These are phyloP conservation scores for Orthosia gothica DNA, from an alignment of 2,888 invertebrate genomes.

Conservation along the genomic window DNA sequence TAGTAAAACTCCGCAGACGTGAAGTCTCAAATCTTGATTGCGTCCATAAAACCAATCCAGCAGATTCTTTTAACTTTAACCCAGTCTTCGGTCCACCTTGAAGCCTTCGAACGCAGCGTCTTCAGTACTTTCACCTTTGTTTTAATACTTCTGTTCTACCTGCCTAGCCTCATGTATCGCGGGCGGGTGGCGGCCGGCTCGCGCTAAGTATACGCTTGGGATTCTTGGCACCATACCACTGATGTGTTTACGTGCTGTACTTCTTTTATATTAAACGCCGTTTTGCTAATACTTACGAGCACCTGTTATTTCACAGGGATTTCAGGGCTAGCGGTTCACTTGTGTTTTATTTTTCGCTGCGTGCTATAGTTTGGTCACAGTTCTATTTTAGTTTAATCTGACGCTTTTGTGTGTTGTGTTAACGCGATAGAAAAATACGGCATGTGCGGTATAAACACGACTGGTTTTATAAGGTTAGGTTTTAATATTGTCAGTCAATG, in stretches of 20 bases:
- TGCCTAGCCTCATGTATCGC: slow-evolving; percentile 50
- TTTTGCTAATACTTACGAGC: slow-evolving; percentile 56
- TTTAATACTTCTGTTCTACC: slow-evolving; percentile 53
- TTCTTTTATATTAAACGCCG: slow-evolving; percentile 65
- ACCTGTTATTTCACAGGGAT: slow-evolving; percentile 52
- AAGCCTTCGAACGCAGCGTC: no score
- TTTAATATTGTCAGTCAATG: no score
- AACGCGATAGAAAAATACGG: not conserved
- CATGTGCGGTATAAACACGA: not conserved
- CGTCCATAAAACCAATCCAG: no score
- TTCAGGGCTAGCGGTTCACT: slow-evolving; percentile 9
- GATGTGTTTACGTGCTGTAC: slow-evolving; percentile 61
- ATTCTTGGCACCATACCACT: slow-evolving; percentile 62
- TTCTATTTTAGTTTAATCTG: slow-evolving; percentile 4
- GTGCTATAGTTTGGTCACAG: not conserved
- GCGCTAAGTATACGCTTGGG: slow-evolving; percentile 65
- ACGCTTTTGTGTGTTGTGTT: slow-evolving; percentile 3
- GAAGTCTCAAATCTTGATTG: no score
- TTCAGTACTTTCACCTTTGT: not conserved
- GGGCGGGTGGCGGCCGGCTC: slow-evolving; percentile 48
- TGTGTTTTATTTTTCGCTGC: slow-evolving; percentile 15
- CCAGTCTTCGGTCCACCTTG: no score
- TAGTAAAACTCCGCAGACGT: no score
- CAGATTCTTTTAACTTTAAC: no score
- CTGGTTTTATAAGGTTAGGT: not conserved